Conservation (phyloP, 1,140 invertebrate species). For the Pseudomyrmex pallidus region DNA sequence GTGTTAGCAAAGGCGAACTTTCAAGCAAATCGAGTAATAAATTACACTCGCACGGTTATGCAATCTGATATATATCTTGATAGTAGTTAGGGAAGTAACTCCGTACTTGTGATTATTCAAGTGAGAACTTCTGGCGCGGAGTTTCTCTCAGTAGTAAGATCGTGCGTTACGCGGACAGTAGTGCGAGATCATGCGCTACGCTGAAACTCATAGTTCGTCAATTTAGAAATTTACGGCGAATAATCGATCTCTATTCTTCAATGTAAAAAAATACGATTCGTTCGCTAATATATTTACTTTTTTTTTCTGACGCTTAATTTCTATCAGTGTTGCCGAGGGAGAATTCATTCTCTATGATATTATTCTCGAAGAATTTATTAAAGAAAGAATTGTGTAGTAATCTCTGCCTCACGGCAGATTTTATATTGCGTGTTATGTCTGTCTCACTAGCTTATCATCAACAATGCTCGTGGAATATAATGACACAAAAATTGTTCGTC, state of each 20-base stretch:
- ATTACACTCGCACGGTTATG: neutral
- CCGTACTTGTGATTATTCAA: constrained; percentile 16
- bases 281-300: neutral
- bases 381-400: too few relatives aligned
- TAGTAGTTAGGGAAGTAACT: constrained; percentile 7
- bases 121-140: constrained; percentile 4
- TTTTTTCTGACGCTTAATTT: neutral
- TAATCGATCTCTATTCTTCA: neutral
- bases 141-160: constrained; percentile 27
- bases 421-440: too few relatives aligned
- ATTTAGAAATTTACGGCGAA: neutral
- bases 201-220: constrained; percentile 5
- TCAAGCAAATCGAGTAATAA: constrained; percentile 26
- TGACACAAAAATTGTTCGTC: neutral
- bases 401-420: too few relatives aligned
- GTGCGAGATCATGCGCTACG: neutral
- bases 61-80: neutral
- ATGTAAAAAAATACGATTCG: neutral
- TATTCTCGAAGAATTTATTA: too few relatives aligned
- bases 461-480: too few relatives aligned
- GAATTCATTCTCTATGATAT: too few relatives aligned
- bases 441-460: too few relatives aligned
- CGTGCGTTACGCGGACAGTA: neutral
- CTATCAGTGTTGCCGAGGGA: neutral
- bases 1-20: constrained; percentile 2